Conservation (phyloP, 1,140 invertebrate genomes). For the Microplitis mediator region DNA sequence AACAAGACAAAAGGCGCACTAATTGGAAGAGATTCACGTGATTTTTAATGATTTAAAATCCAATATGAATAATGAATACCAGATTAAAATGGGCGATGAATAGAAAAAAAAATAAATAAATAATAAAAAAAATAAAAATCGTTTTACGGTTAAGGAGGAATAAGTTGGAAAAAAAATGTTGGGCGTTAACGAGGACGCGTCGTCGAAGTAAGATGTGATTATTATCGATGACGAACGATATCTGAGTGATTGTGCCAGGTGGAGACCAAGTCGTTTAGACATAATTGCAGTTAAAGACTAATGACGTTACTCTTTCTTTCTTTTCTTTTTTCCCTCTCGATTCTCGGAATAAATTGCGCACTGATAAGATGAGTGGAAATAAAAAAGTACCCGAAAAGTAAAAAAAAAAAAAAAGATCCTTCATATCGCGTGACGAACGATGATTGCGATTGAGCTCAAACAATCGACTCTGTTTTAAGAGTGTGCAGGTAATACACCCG, state of each 20-base stretch:
- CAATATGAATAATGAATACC: not conserved
- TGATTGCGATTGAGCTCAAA: constrained; percentile 1
- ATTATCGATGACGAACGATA: constrained; percentile 44
- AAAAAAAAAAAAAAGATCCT: not conserved
- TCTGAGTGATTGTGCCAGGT: constrained; percentile 18
- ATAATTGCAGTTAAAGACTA: constrained; percentile 21
- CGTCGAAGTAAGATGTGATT: constrained; percentile 37
- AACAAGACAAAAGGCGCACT: too few relatives aligned
- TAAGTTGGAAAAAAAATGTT: constrained; percentile 33
- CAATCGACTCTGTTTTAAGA: not conserved
- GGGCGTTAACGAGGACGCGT: constrained; percentile 41
- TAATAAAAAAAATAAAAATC: not conserved
- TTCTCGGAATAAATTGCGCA: not conserved
- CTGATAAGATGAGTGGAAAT: not conserved
- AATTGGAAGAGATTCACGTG: constrained; percentile 1
- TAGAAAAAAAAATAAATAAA: not conserved
- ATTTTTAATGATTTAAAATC: constrained; percentile 40
- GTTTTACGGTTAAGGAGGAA: not conserved
- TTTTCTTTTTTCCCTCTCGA: too few relatives aligned
- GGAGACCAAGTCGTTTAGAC: not conserved
- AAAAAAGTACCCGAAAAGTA: too few relatives aligned
- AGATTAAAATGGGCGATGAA: not conserved
- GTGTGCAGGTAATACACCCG: too few relatives aligned
- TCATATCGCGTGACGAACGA: constrained; percentile 2
- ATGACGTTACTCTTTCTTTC: not conserved